A percentile compares a stretch with the other conserved stretches of the same genome.
phyloP scores from a whole-genome alignment of 2,797 vertebrate species.

The Coilia nasus region DNA sequence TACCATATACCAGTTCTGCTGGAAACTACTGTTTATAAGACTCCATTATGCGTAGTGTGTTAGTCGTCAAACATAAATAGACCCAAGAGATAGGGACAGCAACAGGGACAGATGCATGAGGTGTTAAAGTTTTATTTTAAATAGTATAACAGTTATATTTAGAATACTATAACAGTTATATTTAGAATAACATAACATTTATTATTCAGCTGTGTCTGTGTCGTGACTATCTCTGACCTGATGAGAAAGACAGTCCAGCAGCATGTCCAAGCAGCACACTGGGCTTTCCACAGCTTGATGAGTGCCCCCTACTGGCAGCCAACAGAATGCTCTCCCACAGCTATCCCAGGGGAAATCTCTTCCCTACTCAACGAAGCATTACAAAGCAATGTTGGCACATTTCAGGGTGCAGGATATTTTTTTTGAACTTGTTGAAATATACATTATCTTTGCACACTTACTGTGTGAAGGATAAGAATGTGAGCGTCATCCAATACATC shows the following conservation, averaged over 20 bases:
- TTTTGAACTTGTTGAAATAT: not conserved
- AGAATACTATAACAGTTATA: too few species aligned
- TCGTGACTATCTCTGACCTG: constrained; percentile 65
- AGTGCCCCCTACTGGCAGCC: constrained; percentile 76
- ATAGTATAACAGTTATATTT: too few species aligned
- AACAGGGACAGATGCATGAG: not conserved
- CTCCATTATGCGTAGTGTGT: not conserved
- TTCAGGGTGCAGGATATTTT: not conserved
- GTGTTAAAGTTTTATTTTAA: not conserved
- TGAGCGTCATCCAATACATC: constrained; percentile 84
- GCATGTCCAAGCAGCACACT: constrained; percentile 87
- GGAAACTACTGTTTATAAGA: not conserved
- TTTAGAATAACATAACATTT: too few species aligned
- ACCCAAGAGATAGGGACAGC: not conserved
- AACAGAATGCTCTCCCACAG: constrained; percentile 89
- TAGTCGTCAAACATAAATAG: not conserved
- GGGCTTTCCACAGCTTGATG: constrained; percentile 75
- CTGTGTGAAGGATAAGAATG: constrained; percentile 90
- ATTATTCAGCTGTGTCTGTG: not conserved
- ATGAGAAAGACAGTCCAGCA: constrained; percentile 78
- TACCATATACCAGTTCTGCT: not conserved
- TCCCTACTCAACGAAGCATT: constrained; percentile 71
- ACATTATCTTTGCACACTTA: constrained; percentile 65
- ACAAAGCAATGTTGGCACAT: not conserved
- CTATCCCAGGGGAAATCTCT: constrained; percentile 92